Evolutionary conservation across 2,888 invertebrate species (phyloP).

Genomic region (Ennomos fuscantarius): DNA sequence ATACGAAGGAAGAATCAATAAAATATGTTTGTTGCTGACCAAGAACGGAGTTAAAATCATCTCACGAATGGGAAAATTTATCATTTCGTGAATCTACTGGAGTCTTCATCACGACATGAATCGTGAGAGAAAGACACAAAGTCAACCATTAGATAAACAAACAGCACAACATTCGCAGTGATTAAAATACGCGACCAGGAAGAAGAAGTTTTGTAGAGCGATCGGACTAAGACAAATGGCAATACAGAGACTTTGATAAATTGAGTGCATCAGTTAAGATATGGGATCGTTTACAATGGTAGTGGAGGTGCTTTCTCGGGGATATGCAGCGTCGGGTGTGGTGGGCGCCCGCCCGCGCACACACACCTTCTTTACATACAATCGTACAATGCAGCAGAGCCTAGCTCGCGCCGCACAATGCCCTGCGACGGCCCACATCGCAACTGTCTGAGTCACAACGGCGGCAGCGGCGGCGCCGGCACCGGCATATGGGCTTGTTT

Average conservation of each 20-base stretch:
- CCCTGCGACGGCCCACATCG: constrained; percentile 73
- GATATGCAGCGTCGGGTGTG: constrained; percentile 51
- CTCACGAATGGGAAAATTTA: constrained; percentile 61
- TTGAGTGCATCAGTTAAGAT: constrained; percentile 28
- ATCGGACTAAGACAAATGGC: constrained; percentile 18
- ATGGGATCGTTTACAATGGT: constrained; percentile 27
- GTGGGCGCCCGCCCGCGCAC: constrained; percentile 75
- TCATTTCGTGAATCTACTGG: constrained; percentile 76
- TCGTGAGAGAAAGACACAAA: constrained; percentile 57
- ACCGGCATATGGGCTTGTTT: constrained; percentile 71
- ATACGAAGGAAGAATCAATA: constrained; percentile 31
- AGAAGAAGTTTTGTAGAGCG: constrained; percentile 14
- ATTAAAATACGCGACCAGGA: constrained; percentile 38
- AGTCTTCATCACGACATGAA: constrained; percentile 67
- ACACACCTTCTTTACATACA: constrained; percentile 82
- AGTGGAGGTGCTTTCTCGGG: constrained; percentile 63
- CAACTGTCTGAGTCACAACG: constrained; percentile 78
- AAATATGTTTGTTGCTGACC: constrained; percentile 31
- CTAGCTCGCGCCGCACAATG: constrained; percentile 51
- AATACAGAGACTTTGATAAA: constrained; percentile 21
- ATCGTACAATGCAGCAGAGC: constrained; percentile 67
- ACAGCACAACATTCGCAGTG: constrained; percentile 37
- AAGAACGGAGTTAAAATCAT: constrained; percentile 45
- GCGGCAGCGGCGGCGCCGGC: constrained; percentile 60
- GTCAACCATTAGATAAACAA: constrained; percentile 50